These are phyloP conservation scores for Taurulus bubalis DNA, from an alignment of 2,113 vertebrate species.

Conservation along the genomic window DNA sequence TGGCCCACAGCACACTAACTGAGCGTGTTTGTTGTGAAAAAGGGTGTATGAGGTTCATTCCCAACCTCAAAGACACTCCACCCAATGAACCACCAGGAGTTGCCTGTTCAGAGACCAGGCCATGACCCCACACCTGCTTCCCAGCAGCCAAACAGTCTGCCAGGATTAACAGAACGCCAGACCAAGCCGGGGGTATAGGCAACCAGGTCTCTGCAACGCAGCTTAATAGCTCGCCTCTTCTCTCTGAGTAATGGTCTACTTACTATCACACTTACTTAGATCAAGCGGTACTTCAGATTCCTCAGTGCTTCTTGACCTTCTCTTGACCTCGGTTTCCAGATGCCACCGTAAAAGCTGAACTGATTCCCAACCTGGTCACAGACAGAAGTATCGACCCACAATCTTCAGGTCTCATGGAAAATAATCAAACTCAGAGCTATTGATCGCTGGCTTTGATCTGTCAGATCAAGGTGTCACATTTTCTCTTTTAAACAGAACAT, in stretches of 20 bases:
- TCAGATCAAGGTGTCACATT: slow-evolving; percentile 40
- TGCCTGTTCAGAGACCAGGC: neutral
- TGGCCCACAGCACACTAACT: neutral
- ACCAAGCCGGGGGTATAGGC: neutral
- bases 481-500: slow-evolving; percentile 45
- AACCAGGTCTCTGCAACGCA: neutral
- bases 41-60: neutral
- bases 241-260: neutral
- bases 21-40: neutral
- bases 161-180: neutral
- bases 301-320: neutral
- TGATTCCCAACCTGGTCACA: slow-evolving; percentile 54
- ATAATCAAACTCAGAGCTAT: slow-evolving; percentile 65
- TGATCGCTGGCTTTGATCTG: slow-evolving; percentile 65
- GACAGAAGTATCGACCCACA: slow-evolving; percentile 46
- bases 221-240: neutral
- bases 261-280: neutral
- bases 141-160: neutral
- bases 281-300: neutral
- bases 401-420: slow-evolving; percentile 39
- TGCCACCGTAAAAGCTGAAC: neutral
- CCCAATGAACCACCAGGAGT: neutral
- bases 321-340: neutral
- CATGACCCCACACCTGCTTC: neutral
- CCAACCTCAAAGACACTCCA: neutral